Evolutionary conservation across 2,888 invertebrate genomes (phyloP), one percentile per base, ranked within the genome.

Genomic region (Osmoderma eremita): DNA sequence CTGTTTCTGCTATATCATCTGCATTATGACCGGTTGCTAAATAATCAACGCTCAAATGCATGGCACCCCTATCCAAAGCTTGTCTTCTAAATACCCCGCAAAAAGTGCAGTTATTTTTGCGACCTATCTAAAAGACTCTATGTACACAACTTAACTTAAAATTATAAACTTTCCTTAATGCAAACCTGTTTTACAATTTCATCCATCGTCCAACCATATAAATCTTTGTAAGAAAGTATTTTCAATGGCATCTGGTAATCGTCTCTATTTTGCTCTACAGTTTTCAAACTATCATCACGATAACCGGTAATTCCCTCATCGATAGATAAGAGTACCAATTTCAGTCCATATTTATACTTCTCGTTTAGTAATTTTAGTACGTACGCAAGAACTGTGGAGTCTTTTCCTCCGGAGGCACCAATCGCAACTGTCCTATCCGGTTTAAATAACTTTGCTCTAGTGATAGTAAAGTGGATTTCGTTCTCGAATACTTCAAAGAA

Each of bases 121-220:
- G 88, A 0, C 93, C 91, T 72, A 90, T 86, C 87, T 88, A 74
- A 63, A 81, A 80, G 71, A 30, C 63, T 4, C 10, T 3, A 6
- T 30, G 10, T 30, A 2, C 10, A n/a, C 12, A 17, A 42, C 49
- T 36, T 20, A 3, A 10, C 49, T 36, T n/a, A 18, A 49, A 48
- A 30, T 30, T 6, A 30, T 6, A 30, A 30, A n/a, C n/a, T n/a
- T n/a, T n/a, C n/a, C n/a, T n/a, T n/a, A n/a, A n/a, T n/a, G 18
- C 12, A 8, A 50, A 54, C 92, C 81, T 92, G 90, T 48, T 87
- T 87, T 0, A 99, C 99, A 80, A 99, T 98, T 77, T 93, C 93
- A 84, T 99, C 99, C 97, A 98, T 98, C 2, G 98, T 98, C 99
- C 99, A 99, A 0, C 98, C 98, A 84, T 98, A 99, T 3, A 99